Conservation (phyloP, 2,797 vertebrate genomes). For the Acrossocheilus fasciatus region DNA sequence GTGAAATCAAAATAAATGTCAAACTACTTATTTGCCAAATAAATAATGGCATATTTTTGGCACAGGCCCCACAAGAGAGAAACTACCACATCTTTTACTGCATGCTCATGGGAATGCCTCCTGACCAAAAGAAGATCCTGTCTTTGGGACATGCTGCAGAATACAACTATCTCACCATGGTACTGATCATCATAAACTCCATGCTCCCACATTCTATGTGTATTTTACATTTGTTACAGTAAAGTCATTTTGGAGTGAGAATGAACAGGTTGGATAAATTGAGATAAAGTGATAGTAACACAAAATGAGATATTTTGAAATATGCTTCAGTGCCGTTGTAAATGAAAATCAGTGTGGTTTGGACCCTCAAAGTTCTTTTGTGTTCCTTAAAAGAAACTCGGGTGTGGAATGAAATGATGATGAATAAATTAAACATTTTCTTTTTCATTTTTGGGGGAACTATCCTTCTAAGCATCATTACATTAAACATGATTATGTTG, state of each 20-base stretch:
- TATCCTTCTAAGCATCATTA: neutral
- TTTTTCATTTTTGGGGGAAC: neutral
- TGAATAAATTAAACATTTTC: neutral
- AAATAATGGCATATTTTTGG: conserved; percentile 21
- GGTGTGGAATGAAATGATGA: neutral
- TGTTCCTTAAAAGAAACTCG: neutral
- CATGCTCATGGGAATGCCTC: conserved; percentile 92
- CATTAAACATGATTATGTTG: conserved; percentile 11
- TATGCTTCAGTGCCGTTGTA: neutral
- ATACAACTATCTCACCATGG: conserved; percentile 91
- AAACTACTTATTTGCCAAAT: neutral
- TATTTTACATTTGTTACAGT: conserved; percentile 3
- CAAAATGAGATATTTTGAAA: neutral
- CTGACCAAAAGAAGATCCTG: conserved; percentile 90
- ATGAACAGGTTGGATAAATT: neutral
- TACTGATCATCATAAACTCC: conserved; percentile 62
- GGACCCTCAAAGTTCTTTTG: neutral
- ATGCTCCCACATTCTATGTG: neutral
- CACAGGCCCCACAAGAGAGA: conserved; percentile 88
- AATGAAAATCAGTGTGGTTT: neutral
- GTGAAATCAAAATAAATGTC: neutral
- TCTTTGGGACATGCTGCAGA: conserved; percentile 86
- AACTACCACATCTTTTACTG: conserved; percentile 99
- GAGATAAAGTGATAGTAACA: neutral
- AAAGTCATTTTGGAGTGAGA: neutral